Evolutionary conservation across 2,888 invertebrate genomes (phyloP).

Genomic region (Melanargia galathea): DNA sequence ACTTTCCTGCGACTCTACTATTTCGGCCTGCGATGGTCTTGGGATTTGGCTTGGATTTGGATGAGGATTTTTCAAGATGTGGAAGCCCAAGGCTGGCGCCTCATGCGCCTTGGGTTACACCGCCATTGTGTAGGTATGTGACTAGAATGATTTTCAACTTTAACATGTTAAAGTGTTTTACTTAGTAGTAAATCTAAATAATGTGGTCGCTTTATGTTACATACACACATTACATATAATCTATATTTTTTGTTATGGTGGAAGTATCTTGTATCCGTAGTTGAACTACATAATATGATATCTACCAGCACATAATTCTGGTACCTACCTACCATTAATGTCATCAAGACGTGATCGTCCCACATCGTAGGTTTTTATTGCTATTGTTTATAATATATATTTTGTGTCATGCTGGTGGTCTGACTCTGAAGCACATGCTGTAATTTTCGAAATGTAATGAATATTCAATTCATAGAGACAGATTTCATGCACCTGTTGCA

Average conservation of each 20-base stretch:
- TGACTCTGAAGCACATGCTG: conserved; percentile 19
- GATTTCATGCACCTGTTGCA: conserved; percentile 9
- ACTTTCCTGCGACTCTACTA: no score
- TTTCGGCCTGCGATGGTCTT: no score
- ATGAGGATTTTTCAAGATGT: no score
- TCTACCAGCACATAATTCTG: conserved; percentile 4
- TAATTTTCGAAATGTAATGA: background rate
- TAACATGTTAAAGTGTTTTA: background rate
- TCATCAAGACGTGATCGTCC: conserved; percentile 24
- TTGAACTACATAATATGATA: background rate
- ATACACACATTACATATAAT: no score
- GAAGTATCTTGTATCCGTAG: background rate
- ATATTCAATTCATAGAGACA: conserved; percentile 11
- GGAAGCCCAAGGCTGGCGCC: no score
- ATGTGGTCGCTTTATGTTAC: background rate
- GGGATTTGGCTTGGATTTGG: no score
- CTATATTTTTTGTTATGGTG: background rate
- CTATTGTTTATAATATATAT: conserved; percentile 21
- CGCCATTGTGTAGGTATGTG: no score
- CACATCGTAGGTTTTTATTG: conserved; percentile 24
- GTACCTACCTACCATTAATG: conserved; percentile 26
- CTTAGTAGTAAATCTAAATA: background rate
- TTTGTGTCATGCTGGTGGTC: conserved; percentile 22
- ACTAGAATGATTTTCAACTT: background rate
- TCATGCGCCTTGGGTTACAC: background rate